Percentiles rank a stretch among this genome's conserved stretches.
Evolutionary conservation across 2,113 vertebrate species (phyloP).

Genomic region (Stomatorhinus ivindoensis): DNA sequence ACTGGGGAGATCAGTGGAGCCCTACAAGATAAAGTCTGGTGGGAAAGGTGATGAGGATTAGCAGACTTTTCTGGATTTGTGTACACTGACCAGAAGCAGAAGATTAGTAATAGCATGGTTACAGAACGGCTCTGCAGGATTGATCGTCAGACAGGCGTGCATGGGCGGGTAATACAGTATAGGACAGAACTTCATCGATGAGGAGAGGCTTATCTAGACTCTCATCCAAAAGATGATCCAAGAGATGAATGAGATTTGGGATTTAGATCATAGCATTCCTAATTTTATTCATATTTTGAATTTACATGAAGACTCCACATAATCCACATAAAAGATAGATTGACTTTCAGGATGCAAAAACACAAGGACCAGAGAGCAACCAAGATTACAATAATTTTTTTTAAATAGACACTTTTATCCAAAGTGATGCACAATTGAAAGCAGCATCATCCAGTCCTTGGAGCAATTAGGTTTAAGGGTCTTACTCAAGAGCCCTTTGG

Average conservation of each 20-base stretch:
- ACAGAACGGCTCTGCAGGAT: background rate
- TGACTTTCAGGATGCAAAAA: background rate
- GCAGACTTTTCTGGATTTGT: background rate
- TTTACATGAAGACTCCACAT: background rate
- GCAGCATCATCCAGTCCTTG: background rate
- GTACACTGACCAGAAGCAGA: background rate
- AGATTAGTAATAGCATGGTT: background rate
- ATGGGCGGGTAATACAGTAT: background rate
- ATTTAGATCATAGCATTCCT: background rate
- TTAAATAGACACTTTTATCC: background rate
- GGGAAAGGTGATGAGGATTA: background rate
- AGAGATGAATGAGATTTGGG: background rate
- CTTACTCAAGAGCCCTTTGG: background rate
- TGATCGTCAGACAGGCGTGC: background rate
- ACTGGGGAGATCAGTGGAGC: background rate
- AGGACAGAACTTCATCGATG: background rate
- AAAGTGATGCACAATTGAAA: background rate
- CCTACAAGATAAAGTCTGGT: background rate
- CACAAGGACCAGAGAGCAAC: background rate
- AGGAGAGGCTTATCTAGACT: background rate
- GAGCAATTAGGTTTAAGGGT: background rate
- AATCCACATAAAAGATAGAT: background rate
- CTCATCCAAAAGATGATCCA: background rate
- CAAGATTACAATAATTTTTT: background rate
- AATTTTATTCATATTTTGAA: background rate